Base-by-base conservation (phyloP, 1,140 invertebrate genomes). In the Drosophila persimilis region DNA sequence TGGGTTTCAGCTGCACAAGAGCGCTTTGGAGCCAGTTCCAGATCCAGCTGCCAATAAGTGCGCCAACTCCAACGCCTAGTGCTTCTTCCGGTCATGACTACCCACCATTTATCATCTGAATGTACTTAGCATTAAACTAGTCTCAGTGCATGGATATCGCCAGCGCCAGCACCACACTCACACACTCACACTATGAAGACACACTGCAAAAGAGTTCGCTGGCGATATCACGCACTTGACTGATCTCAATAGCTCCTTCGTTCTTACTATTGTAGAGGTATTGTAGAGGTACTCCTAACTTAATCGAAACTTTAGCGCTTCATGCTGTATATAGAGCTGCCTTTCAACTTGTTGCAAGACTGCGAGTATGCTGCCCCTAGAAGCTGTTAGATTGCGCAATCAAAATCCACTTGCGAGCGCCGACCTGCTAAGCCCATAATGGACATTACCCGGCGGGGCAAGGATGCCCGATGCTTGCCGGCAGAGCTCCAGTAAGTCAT, bases 341-440 rank as follows among this genome's bases (percentile, higher is more conserved):
- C 24, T 5, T 5, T 39, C 22, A 52, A 52, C 50, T 17, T 17
- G 26, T 43, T 54, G 47, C 56, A 31, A 31, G 2, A 31, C 35
- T 22, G 6, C 44, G 1, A 31, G 9, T 8, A 9, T 17, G 3
- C 15, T 31, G 35, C 15, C 7, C 15, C 50, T 9, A 6, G 9
- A 22, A 53, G 7, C 52, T 13, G 3, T 35, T 22, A 22, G 57
- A 80, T 58, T 62, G 46, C 15, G 53, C 80, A 84, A 85, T 73
- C 47, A 76, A 66, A 84, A 76, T 61, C 63, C 72, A 80, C 63
- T 85, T 85, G 67, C 31, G 41, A 9, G 26, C 20, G 17, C 11
- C 52, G 60, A 77, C 39, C 55, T 61, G 70, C 71, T 73, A 66
- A 80, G 80, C 75, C 56, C 66, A 80, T 80, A 80, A 84, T 76